Evolutionary conservation across 2,888 invertebrate species (phyloP), one percentile per base, ranked within the genome.

Genomic region (Caenorhabditis zanzibari): DNA sequence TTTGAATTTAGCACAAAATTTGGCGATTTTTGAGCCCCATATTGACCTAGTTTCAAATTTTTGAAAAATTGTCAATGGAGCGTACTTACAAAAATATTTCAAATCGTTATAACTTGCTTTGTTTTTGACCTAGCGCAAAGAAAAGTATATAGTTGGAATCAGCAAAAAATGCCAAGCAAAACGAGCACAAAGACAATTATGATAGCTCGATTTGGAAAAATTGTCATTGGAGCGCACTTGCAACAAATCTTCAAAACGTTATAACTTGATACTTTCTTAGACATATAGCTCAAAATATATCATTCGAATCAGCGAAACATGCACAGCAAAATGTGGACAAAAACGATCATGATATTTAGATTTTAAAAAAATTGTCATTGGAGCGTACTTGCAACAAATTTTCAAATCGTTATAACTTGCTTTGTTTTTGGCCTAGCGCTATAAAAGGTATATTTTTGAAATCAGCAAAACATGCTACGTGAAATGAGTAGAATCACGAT

Each of bases 11-110:
- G 9, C 16, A 28, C 26, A 14, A 56, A 56, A 56, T 26, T 56
- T 56, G 22, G 12, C 1, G 26, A 26, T 4, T 56, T 56, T 56
- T 56, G 56, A 56, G 56, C 56, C 12, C 56, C 26, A 56, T 26
- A 14, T 10, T 47, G 47, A 2, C 47, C 16, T 41, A n/a, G n/a
- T n/a, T 7, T 32, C 7, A n/a, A n/a, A 6, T 32, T 32, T 32
- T 32, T 32, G 5, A 32, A 7, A 32, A 32, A 6, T 32, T 32
- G 7, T 32, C 32, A 32, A 32, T 32, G 32, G 32, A 32, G 5
- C 32, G 32, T 7, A 32, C 32, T 16, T 2, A 12, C 44, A 9
- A 44, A 44, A 44, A 16, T 14, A 5, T 1, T 38, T 38, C 9
- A 38, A 38, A 38, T 14, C n/a, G 12, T 16, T n/a, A 44, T 16